Percentiles rank a stretch among this genome's conserved stretches.
Evolutionary conservation across 53 echinoderm and acorn worm species (phyloP).

Genomic region (Holothuria leucospilota): DNA sequence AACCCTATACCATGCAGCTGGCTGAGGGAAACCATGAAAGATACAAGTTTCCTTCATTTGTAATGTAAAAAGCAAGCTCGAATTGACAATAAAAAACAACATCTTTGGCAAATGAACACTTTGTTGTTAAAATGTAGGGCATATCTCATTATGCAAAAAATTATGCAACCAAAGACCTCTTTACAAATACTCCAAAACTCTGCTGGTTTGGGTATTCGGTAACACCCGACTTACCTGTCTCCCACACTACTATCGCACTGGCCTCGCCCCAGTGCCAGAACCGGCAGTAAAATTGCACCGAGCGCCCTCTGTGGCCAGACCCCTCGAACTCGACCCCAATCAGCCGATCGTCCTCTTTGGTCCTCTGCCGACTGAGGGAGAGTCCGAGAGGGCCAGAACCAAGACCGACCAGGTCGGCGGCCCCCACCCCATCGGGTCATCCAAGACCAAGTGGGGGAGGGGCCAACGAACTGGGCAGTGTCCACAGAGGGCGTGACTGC

Average conservation of each 20-base stretch:
- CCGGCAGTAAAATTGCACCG: conserved; percentile 7
- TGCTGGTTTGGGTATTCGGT: no score
- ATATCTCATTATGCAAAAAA: no score
- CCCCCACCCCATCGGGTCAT: neutral
- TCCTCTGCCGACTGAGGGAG: conserved; percentile 7
- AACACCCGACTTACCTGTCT: neutral
- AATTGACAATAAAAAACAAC: no score
- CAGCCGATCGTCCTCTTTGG: conserved; percentile 16
- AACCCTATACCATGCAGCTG: no score
- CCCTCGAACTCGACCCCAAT: conserved; percentile 4
- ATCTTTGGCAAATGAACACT: no score
- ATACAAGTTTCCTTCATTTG: no score
- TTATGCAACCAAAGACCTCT: no score
- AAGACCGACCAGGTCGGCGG: conserved; percentile 9
- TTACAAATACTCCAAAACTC: no score
- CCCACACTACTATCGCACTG: conserved; percentile 19
- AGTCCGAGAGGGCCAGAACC: neutral
- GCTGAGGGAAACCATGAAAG: no score
- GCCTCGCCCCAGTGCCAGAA: conserved; percentile 8
- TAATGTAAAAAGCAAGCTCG: no score
- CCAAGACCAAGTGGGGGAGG: neutral
- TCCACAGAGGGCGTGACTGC: conserved; percentile 25
- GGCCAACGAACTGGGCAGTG: neutral
- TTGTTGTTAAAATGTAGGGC: no score
- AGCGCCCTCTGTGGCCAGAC: neutral